These are phyloP conservation scores for Saguinus midas DNA, from an alignment of 2,113 vertebrate genomes.

Conservation along the genomic window DNA sequence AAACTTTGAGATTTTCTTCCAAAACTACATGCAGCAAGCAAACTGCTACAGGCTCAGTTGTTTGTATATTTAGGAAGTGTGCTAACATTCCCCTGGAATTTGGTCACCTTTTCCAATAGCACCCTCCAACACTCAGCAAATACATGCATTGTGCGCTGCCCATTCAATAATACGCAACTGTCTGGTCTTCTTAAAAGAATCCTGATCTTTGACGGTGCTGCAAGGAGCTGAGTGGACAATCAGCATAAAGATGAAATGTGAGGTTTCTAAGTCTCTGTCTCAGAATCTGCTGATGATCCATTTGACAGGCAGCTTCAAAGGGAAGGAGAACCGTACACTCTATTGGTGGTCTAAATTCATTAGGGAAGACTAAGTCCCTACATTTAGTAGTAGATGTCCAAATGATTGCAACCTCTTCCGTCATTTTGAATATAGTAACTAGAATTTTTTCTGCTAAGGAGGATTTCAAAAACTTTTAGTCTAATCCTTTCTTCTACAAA, in stretches of 20 bases:
- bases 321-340: neutral
- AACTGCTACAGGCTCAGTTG: neutral
- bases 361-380: neutral
- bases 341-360: neutral
- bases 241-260: neutral
- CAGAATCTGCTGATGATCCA: neutral
- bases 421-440: neutral
- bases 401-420: neutral
- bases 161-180: neutral
- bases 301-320: neutral
- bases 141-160: neutral
- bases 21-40: neutral
- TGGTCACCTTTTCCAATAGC: neutral
- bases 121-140: neutral
- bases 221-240: neutral
- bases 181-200: neutral
- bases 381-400: neutral
- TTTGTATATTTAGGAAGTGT: neutral
- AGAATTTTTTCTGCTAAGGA: neutral
- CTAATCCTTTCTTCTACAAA: constrained; percentile 14
- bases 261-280: neutral
- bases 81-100: neutral
- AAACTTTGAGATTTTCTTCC: neutral
- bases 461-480: neutral
- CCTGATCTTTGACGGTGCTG: neutral